Base-by-base conservation (phyloP, 30 jellyfish, hydroid and myxozoan genomes). In the Aurelia aurita region DNA sequence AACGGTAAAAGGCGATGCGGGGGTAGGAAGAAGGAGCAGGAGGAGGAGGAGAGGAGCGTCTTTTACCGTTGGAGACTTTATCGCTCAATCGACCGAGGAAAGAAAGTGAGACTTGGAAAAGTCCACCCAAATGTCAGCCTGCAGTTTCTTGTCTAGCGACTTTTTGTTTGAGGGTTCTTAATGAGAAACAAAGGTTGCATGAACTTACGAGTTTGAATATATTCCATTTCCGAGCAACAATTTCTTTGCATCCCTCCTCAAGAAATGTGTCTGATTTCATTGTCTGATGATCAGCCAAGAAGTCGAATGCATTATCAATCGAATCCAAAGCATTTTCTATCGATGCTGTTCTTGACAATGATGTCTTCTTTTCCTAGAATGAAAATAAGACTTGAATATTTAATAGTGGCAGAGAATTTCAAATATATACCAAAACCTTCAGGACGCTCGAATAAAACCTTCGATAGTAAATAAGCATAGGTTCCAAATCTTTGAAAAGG, bases 271-370 rank as follows among this genome's bases (percentile, higher is more conserved):
- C 84, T 53, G 86, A 75, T 31, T 76, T 72, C 87, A 83, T 6
- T 9, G 93, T 85, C 39, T 87, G 96, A 45, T 74, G 88, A 19
- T 87, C 89, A 14, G 90, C 57, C 63, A 72, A 59, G 80, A 72
- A 72, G 43, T 87, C 96, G 44, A 72, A 76, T 1, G 88, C 89
- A 67, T 82, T 60, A 79, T 87, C 96, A 19, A 87, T 72, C 20
- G 89, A 72, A 28, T 87, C 25, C 55, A 87, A 80, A 35, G 87
- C 96, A 49, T 77, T 87, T 51, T 87, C 96, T 19, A 87, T 71
- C 25, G 96, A 87, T 7, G 79, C 70, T 3, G 89, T 75, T 57
- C 88, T 66, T 10, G 90, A 66, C 58, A 53, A 8, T 34, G 82
- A 54, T 53, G 69, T 66, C 64, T 67, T 75, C 53, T 27, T 57